Evolutionary conservation across 2,113 vertebrate species (phyloP).

Genomic region (Pygoscelis antarcticus): DNA sequence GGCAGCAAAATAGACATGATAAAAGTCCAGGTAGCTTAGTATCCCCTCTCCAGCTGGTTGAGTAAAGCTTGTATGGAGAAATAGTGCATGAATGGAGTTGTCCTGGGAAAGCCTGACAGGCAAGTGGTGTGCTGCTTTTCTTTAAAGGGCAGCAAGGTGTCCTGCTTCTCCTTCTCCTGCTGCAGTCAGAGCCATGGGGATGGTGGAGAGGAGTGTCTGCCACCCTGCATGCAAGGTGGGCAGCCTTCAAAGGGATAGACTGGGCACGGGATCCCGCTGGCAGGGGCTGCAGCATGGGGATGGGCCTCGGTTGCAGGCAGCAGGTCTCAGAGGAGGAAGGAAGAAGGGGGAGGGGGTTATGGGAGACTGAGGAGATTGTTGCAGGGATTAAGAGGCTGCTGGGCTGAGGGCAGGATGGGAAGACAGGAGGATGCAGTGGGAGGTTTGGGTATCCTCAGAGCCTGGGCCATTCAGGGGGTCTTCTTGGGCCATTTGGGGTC

Average conservation of each 20-base stretch:
- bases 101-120: background rate
- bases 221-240: background rate
- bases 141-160: background rate
- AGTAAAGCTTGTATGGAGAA: background rate
- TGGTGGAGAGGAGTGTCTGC: background rate
- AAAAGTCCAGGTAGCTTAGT: background rate
- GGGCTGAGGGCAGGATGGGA: background rate
- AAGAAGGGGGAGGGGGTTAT: background rate
- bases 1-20: background rate
- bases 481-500: background rate
- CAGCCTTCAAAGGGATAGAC: background rate
- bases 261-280: too few relatives aligned
- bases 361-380: background rate
- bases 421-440: background rate
- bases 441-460: background rate
- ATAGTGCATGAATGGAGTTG: fast-evolving
- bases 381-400: background rate
- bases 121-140: background rate
- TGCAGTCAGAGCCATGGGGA: background rate
- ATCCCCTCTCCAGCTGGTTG: background rate
- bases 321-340: background rate
- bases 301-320: background rate
- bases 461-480: background rate
- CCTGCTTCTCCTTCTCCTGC: background rate
- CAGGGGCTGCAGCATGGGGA: background rate